These are phyloP conservation scores for Oedothorax gibbosus DNA, from an alignment of 1,140 invertebrate species.

Conservation along the genomic window DNA sequence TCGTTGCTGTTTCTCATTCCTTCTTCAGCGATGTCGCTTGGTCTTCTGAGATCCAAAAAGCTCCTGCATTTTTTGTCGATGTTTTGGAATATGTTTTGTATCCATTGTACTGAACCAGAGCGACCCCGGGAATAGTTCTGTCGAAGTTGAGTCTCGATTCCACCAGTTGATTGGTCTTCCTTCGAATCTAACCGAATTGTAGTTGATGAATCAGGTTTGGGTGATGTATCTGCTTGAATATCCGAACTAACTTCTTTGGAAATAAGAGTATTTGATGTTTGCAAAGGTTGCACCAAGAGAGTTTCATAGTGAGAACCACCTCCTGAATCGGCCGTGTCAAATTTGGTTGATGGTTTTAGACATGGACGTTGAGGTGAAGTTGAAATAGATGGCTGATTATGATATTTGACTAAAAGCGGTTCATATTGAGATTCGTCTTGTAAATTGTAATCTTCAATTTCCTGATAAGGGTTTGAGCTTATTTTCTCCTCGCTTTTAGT, in stretches of 20 bases:
- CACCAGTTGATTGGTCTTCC: not conserved
- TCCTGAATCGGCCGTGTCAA: too few species aligned
- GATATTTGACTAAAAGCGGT: too few species aligned
- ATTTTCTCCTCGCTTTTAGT: not conserved
- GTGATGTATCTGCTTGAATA: too few species aligned
- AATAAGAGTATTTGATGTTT: too few species aligned
- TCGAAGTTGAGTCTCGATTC: not conserved
- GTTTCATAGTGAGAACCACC: too few species aligned
- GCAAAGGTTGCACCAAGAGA: too few species aligned
- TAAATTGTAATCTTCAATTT: conserved; percentile 22
- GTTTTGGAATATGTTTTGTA: conserved; percentile 31
- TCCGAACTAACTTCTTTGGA: too few species aligned
- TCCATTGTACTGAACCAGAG: conserved; percentile 35
- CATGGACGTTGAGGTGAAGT: too few species aligned
- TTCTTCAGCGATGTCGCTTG: conserved; percentile 35
- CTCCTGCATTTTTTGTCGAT: conserved; percentile 2
- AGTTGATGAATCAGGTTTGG: too few species aligned
- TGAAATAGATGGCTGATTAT: too few species aligned
- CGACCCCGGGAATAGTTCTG: not conserved
- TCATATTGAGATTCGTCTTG: too few species aligned
- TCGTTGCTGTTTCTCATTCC: conserved; percentile 41
- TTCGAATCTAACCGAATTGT: not conserved
- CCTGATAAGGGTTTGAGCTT: conserved; percentile 2
- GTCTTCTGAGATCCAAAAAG: conserved; percentile 33
- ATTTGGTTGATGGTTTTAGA: too few species aligned